Evolutionary conservation across 2,113 vertebrate species (phyloP), one percentile per base, ranked within the genome.

Genomic region (Dascyllus trimaculatus): DNA sequence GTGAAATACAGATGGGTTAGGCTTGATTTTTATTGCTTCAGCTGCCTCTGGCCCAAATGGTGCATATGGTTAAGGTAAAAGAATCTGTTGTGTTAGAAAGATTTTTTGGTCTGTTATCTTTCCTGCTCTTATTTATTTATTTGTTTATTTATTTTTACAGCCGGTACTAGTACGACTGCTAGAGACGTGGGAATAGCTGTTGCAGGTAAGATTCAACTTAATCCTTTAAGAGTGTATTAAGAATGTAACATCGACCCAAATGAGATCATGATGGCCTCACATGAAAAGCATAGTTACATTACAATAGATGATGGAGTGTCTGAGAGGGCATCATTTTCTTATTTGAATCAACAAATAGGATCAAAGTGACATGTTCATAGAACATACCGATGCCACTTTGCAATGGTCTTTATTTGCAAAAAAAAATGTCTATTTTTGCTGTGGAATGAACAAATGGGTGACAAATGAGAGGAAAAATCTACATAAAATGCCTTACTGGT

Each of bases 141-240:
- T 51, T n/a, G 5, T 81, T 4, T 43, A n/a, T 22, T 5, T 45
- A 26, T 25, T 57, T 8, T 59, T 59, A 54, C 67, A 86, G 87
- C 0, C 3, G 17, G 2, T 22, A 56, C 0, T 13, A 5, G 29
- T 4, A n/a, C n/a, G n/a, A n/a, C n/a, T n/a, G 49, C 18, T 29
- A 29, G 6, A 29, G 4, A 4, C 4, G 29, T 29, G 29, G 29
- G 29, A 4, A 2, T 80, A 32, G 2, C 1, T 24, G 1, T 3
- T 7, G 4, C 5, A 1, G 43, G 88, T 90, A 71, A 84, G 85
- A 84, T 56, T 70, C 18, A 48, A 13, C 2, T 71, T 74, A 3
- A 40, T 13, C 21, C 7, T 40, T 71, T 0, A 65, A 52, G 18
- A 35, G 2, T 65, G 35, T n/a, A 45, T 54, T 5, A 76, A 51